Conservation (phyloP, 2,888 invertebrate genomes). For the Drosophila formosana region DNA sequence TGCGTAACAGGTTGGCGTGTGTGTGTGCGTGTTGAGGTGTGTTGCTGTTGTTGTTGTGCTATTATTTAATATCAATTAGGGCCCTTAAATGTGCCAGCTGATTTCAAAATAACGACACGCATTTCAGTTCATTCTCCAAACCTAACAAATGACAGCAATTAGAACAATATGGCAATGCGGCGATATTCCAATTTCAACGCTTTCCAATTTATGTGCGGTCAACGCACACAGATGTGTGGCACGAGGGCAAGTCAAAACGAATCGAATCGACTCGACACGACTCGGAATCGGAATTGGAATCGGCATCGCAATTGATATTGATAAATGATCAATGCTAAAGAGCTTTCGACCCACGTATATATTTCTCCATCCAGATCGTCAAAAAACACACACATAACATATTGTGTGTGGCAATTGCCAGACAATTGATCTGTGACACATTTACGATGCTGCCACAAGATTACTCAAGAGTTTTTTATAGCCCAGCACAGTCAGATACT, state of each 20-base stretch:
- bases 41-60: constrained; percentile 34
- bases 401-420: constrained; percentile 45
- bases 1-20: constrained; percentile 68
- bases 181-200: constrained; percentile 69
- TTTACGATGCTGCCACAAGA: constrained; percentile 31
- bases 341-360: constrained; percentile 31
- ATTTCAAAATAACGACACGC: constrained; percentile 79
- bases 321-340: constrained; percentile 72
- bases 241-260: constrained; percentile 42
- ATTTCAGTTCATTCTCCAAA: constrained; percentile 61
- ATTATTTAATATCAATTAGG: constrained; percentile 78
- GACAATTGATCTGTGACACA: constrained; percentile 63
- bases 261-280: constrained; percentile 8
- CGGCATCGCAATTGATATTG: constrained; percentile 55
- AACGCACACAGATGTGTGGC: constrained; percentile 40
- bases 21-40: constrained; percentile 29
- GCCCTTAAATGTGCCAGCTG: constrained; percentile 63
- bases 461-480: constrained; percentile 23
- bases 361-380: constrained; percentile 11
- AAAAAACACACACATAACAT: not conserved
- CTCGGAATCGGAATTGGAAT: constrained; percentile 22
- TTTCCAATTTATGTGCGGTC: constrained; percentile 62
- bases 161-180: constrained; percentile 75
- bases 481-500: not conserved
- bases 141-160: constrained; percentile 74